These are phyloP conservation scores for Glossophaga mutica DNA, from an alignment of 2,797 vertebrate genomes.

Conservation along the genomic window DNA sequence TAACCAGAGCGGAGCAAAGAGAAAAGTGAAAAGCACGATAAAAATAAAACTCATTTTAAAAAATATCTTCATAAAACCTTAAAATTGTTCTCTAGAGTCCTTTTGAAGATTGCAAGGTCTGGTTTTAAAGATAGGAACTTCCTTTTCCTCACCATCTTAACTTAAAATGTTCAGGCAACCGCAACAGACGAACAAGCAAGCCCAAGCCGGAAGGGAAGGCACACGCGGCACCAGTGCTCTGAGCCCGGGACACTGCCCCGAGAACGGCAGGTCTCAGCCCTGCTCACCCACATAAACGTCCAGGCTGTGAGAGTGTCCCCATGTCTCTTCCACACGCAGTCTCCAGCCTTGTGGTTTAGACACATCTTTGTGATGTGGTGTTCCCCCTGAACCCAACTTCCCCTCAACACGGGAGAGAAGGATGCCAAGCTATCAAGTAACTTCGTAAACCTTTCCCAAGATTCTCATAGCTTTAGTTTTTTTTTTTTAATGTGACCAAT, in stretches of 20 bases:
- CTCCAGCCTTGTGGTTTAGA: background rate
- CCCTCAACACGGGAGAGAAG: background rate
- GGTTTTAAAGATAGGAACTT: conserved; percentile 53
- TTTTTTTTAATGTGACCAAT: background rate
- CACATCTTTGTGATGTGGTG: background rate
- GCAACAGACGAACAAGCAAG: conserved; percentile 64
- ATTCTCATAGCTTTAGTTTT: background rate
- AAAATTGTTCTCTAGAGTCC: conserved; percentile 61
- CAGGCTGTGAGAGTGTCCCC: background rate
- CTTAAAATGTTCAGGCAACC: conserved; percentile 61
- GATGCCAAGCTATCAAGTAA: background rate
- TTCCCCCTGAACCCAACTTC: background rate
- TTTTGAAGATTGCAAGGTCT: conserved; percentile 17
- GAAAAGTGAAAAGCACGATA: conserved; percentile 62
- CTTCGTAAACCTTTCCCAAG: background rate
- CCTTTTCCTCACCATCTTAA: conserved; percentile 65
- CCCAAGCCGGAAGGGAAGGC: conserved; percentile 40
- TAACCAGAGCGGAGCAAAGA: conserved; percentile 58
- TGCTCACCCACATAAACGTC: conserved; percentile 44
- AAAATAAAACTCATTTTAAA: conserved; percentile 59
- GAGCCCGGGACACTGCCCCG: background rate
- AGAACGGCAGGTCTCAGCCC: too few species aligned
- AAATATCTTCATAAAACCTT: conserved; percentile 69
- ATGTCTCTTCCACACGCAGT: background rate
- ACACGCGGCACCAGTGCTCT: background rate